A percentile compares a stretch with the other conserved stretches of the same genome.
These are phyloP conservation scores for Lymantria dispar DNA, from an alignment of 2,888 invertebrate genomes.

Conservation along the genomic window DNA sequence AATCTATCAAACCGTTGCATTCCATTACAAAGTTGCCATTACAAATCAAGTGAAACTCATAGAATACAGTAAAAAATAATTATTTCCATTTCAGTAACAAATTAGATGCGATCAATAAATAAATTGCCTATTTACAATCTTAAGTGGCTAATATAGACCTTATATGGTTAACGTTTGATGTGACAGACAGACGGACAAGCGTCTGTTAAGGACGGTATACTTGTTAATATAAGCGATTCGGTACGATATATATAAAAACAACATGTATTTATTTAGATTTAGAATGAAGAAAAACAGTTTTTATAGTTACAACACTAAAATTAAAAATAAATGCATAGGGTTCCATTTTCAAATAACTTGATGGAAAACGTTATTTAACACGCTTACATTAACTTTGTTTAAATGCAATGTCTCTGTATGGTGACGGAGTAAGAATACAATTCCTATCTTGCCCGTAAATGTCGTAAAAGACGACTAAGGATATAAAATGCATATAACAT, in stretches of 20 bases:
- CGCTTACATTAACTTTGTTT: too few relatives aligned
- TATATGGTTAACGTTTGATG: slow-evolving; percentile 51
- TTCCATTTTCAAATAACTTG: not conserved
- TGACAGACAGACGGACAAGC: slow-evolving; percentile 63
- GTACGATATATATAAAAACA: not conserved
- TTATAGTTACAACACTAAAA: not conserved
- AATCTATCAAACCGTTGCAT: not conserved
- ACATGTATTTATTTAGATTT: not conserved
- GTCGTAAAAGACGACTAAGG: too few relatives aligned
- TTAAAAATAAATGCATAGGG: not conserved
- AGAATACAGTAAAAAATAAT: slow-evolving; percentile 45
- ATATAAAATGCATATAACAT: too few relatives aligned
- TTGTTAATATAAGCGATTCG: slow-evolving; percentile 8
- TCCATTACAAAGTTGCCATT: not conserved
- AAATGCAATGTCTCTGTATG: too few relatives aligned
- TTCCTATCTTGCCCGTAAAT: too few relatives aligned
- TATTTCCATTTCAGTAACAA: slow-evolving; percentile 46
- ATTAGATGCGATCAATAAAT: slow-evolving; percentile 53
- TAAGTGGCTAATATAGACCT: slow-evolving; percentile 65
- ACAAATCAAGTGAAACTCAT: not conserved
- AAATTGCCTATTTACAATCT: slow-evolving; percentile 70
- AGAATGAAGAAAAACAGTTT: not conserved
- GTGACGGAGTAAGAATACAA: too few relatives aligned
- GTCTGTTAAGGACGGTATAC: slow-evolving; percentile 40
- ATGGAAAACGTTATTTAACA: too few relatives aligned